These are phyloP conservation scores for Eurytoma adleriae DNA, from an alignment of 2,888 invertebrate genomes.

Conservation along the genomic window DNA sequence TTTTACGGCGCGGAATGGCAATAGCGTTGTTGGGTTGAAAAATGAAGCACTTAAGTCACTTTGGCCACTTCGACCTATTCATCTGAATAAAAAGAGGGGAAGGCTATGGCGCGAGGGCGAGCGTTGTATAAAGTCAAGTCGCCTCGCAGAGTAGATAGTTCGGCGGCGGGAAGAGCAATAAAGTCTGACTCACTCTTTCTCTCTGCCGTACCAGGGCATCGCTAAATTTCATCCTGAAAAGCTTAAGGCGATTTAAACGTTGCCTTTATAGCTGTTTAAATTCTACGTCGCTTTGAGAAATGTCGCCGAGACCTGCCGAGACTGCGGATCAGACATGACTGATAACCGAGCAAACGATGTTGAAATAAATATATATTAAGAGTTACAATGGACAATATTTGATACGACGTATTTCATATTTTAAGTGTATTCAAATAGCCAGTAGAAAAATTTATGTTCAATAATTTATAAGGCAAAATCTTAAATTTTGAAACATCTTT, in stretches of 20 bases:
- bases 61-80: background rate
- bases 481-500: no score
- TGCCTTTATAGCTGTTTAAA: constrained; percentile 61
- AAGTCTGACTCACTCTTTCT: constrained; percentile 33
- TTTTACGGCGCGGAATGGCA: background rate
- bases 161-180: constrained; percentile 48
- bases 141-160: constrained; percentile 55
- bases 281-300: constrained; percentile 45
- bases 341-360: no score
- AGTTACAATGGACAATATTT: no score
- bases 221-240: constrained; percentile 60
- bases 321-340: no score
- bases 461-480: no score
- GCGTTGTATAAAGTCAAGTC: constrained; percentile 43
- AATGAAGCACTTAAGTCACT: constrained; percentile 37
- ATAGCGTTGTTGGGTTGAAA: background rate
- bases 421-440: no score
- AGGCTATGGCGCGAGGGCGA: background rate
- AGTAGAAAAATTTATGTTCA: no score
- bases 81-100: constrained; percentile 30
- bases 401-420: no score
- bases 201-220: constrained; percentile 32
- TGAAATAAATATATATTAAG: no score
- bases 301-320: no score
- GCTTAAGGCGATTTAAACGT: constrained; percentile 59